These are phyloP conservation scores for Erebia ligea DNA, from an alignment of 2,888 invertebrate genomes.

Conservation along the genomic window DNA sequence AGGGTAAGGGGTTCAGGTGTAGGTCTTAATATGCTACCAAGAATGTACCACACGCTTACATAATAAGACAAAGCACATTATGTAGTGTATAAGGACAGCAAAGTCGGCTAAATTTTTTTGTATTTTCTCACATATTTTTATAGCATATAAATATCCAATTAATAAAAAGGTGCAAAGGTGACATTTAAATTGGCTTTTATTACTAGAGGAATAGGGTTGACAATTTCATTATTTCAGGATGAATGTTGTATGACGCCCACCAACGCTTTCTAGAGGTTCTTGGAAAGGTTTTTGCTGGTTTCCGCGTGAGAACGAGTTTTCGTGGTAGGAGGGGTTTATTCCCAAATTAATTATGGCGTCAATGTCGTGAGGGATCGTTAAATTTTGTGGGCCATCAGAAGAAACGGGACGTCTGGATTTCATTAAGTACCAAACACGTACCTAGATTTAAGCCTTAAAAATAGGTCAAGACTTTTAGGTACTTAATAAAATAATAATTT, in stretches of 20 bases:
- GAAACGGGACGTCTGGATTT: neutral
- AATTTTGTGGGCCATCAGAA: conserved; percentile 23
- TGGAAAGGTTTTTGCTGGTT: conserved; percentile 33
- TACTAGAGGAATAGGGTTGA: conserved; percentile 17
- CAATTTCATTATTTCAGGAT: neutral
- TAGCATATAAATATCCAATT: conserved; percentile 14
- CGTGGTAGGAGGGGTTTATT: conserved; percentile 37
- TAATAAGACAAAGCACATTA: conserved; percentile 15
- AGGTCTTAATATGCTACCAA: neutral
- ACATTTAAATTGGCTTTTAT: conserved; percentile 18
- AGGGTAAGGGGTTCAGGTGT: neutral
- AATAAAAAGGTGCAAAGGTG: conserved; percentile 17
- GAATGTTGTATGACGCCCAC: conserved; percentile 33
- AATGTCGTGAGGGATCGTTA: conserved; percentile 31
- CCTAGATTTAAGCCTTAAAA: no score
- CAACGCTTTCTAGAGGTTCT: conserved; percentile 36
- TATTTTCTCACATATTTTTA: conserved; percentile 36
- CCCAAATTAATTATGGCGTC: conserved; percentile 35
- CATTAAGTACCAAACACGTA: no score
- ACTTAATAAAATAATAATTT: no score
- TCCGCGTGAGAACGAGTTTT: conserved; percentile 32
- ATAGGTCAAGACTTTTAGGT: no score
- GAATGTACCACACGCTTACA: conserved; percentile 15
- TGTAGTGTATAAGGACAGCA: conserved; percentile 14
- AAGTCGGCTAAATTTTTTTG: conserved; percentile 21